phyloP scores from a whole-genome alignment of 2,888 invertebrate genomes.

The Andrena hattorfiana region DNA sequence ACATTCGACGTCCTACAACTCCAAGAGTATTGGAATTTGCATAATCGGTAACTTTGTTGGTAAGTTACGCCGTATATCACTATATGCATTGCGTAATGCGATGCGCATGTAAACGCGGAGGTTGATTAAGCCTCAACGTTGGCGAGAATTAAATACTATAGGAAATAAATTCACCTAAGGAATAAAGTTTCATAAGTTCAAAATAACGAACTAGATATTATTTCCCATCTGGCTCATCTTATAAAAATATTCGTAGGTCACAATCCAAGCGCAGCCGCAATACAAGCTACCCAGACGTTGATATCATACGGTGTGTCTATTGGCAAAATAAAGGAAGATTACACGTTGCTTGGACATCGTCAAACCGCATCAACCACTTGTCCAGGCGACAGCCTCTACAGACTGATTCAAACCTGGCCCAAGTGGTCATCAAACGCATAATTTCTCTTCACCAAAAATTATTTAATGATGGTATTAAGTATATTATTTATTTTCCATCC shows the following conservation, averaged over 20 bases:
- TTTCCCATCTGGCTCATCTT: not conserved
- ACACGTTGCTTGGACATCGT: constrained; percentile 89
- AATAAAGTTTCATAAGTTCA: too few species aligned
- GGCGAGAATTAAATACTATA: not conserved
- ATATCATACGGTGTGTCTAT: constrained; percentile 88
- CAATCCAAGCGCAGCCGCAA: constrained; percentile 73
- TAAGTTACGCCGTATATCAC: constrained; percentile 64
- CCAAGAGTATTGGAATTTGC: constrained; percentile 89
- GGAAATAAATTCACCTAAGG: too few species aligned
- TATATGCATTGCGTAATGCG: not conserved
- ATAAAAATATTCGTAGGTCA: constrained; percentile 62
- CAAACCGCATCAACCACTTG: constrained; percentile 75
- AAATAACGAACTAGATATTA: too few species aligned
- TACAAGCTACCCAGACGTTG: constrained; percentile 87
- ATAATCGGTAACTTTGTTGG: constrained; percentile 90
- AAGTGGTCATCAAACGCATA: constrained; percentile 59
- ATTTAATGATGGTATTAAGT: too few species aligned
- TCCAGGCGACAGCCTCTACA: constrained; percentile 77
- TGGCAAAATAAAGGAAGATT: constrained; percentile 88
- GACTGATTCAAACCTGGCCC: constrained; percentile 77
- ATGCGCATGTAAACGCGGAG: not conserved
- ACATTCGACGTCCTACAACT: constrained; percentile 86
- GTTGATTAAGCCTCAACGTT: too few species aligned
- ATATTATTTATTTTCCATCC: not conserved
- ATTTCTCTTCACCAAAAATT: constrained; percentile 6